phyloP scores from a whole-genome alignment of 2,797 vertebrate species.

The Lithobates sylvaticus region DNA sequence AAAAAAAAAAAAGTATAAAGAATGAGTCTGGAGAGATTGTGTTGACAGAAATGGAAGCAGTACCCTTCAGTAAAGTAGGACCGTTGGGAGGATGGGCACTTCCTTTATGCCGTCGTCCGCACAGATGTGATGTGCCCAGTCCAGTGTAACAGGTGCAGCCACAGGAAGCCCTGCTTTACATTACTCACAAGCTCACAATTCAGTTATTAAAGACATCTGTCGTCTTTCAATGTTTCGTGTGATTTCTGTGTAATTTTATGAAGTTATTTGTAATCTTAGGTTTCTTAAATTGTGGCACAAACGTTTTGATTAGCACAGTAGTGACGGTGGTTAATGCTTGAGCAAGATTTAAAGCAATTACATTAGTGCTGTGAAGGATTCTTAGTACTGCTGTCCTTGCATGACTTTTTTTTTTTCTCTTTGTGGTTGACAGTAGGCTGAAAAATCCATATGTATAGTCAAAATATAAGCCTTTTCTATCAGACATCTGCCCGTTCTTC shows the following conservation, averaged over 20 bases:
- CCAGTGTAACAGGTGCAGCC: slow-evolving; percentile 21
- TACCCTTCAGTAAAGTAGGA: not conserved
- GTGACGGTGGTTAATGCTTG: not conserved
- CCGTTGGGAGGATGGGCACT: not conserved
- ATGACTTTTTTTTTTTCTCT: not conserved
- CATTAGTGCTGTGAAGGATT: slow-evolving; percentile 7
- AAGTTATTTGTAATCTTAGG: not conserved
- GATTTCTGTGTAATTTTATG: not conserved
- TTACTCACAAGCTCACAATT: not conserved
- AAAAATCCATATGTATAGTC: not conserved
- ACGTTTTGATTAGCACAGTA: not conserved
- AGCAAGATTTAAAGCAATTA: slow-evolving; percentile 3
- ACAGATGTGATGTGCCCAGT: not conserved
- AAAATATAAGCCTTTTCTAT: not conserved
- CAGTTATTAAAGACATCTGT: not conserved
- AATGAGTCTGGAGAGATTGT: not conserved
- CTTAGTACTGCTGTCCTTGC: not conserved
- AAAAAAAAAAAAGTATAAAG: too few species aligned
- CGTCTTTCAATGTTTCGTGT: not conserved
- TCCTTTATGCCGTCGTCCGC: not conserved
- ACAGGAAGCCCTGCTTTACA: not conserved
- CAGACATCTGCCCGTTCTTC: too few species aligned
- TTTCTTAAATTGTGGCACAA: not conserved
- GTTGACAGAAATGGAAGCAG: not conserved
- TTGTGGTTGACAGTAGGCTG: not conserved